Conservation (phyloP, 2,797 vertebrate genomes). For the Malurus splendens region DNA sequence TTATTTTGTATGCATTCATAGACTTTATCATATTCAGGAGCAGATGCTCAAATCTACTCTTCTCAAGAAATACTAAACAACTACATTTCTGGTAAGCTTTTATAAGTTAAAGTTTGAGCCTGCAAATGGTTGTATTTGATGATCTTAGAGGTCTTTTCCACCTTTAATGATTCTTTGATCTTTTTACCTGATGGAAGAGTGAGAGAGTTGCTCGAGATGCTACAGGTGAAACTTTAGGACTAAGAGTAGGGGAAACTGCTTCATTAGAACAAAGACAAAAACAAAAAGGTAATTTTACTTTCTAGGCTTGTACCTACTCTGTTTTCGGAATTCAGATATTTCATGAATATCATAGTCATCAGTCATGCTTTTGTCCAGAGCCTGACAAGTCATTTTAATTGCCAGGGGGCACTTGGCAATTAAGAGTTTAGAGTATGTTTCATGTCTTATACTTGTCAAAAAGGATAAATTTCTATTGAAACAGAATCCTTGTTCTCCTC, state of each 20-base stretch:
- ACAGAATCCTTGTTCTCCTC: neutral
- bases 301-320: neutral
- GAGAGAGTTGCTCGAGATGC: constrained; percentile 78
- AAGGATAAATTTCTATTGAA: neutral
- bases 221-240: constrained; percentile 76
- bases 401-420: neutral
- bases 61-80: neutral
- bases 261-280: constrained; percentile 20
- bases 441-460: neutral
- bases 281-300: neutral
- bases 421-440: neutral
- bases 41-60: neutral
- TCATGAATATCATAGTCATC: neutral
- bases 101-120: neutral
- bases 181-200: constrained; percentile 71
- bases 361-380: neutral
- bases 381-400: neutral
- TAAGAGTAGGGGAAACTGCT: constrained; percentile 78
- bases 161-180: neutral
- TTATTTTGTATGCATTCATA: neutral
- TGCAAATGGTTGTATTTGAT: neutral
- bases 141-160: neutral
- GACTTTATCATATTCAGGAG: neutral
- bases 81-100: neutral
- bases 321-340: neutral